Percentiles rank a stretch among this genome's conserved stretches.
Evolutionary conservation across 2,888 invertebrate species (phyloP).

Genomic region (Amphiduros pacificus): DNA sequence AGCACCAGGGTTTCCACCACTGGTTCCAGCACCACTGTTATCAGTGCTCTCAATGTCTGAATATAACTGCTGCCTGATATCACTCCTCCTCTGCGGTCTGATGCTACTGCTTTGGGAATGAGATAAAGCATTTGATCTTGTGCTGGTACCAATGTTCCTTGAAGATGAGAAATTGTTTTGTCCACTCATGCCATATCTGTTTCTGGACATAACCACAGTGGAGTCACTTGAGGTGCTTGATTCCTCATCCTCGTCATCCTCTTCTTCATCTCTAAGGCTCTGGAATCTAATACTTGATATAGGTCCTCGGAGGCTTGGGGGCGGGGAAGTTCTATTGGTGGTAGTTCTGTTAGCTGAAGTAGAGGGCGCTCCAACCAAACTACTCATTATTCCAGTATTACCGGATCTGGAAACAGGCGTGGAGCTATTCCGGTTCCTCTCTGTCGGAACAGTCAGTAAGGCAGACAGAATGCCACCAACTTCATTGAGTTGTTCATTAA

Average conservation of each 20-base stretch:
- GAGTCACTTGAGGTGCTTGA: not conserved
- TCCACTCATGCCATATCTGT: not conserved
- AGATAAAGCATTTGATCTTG: not conserved
- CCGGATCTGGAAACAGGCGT: not conserved
- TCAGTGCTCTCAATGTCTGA: not conserved
- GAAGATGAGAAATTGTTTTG: no score
- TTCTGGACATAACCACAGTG: not conserved
- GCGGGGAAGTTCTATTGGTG: no score
- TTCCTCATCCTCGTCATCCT: not conserved
- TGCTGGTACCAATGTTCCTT: no score
- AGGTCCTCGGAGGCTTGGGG: no score
- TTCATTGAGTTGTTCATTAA: slow-evolving; percentile 32
- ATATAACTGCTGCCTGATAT: not conserved
- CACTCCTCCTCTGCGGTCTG: not conserved
- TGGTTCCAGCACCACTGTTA: not conserved
- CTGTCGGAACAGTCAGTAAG: slow-evolving; percentile 22
- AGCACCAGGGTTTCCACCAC: not conserved
- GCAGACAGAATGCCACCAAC: slow-evolving; percentile 28
- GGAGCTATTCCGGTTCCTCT: no score
- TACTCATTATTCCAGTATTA: not conserved
- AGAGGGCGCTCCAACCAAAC: no score
- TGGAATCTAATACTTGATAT: no score
- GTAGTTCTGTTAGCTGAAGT: no score
- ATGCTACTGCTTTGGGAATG: not conserved
- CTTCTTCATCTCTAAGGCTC: slow-evolving; percentile 8